These are phyloP conservation scores for Cenopis cana DNA, from an alignment of 2,888 invertebrate species.

Conservation along the genomic window DNA sequence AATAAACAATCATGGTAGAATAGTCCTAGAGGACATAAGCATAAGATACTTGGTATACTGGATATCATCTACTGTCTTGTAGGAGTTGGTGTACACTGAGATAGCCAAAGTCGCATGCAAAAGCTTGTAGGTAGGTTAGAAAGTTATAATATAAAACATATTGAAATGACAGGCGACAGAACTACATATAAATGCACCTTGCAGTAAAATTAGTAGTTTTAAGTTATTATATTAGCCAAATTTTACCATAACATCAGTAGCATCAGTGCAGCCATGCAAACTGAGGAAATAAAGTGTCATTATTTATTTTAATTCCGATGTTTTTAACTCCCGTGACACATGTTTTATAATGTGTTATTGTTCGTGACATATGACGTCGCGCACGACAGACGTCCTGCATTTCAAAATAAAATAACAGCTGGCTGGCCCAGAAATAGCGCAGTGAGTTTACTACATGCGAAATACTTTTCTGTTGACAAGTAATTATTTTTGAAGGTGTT, in stretches of 20 bases:
- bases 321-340: conserved; percentile 55
- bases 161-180: no score
- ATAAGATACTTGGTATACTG: no score
- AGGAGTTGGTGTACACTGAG: no score
- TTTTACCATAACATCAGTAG: neutral
- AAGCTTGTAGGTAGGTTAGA: no score
- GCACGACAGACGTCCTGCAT: conserved; percentile 27
- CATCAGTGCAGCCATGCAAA: neutral
- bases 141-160: no score
- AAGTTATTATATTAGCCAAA: neutral
- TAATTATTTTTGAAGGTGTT: neutral
- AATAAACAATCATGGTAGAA: no score
- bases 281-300: neutral
- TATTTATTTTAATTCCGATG: conserved; percentile 24
- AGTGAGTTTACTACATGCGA: conserved; percentile 9
- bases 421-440: conserved; percentile 30
- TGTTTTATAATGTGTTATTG: conserved; percentile 56
- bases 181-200: no score
- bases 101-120: no score
- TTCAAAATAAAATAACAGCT: conserved; percentile 39
- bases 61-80: no score
- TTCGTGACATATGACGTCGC: conserved; percentile 33
- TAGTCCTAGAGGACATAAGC: no score
- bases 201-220: no score
- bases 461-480: conserved; percentile 28